Evolutionary conservation across 1,140 invertebrate species (phyloP).

Genomic region (Akabosia matsudoensis): DNA sequence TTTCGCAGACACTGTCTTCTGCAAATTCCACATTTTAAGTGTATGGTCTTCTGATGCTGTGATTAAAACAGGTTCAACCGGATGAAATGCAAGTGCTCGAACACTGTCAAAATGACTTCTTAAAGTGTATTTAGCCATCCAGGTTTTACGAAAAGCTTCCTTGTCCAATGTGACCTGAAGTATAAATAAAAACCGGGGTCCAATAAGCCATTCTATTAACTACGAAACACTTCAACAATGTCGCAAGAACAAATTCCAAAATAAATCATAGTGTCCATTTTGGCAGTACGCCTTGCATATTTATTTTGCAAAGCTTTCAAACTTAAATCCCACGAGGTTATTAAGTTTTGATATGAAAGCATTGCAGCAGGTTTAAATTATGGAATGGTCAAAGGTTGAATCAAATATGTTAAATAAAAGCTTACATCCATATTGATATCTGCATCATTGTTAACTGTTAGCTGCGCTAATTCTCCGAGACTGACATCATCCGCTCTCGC

Average conservation of each 20-base stretch:
- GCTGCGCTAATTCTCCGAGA: slow-evolving; percentile 89
- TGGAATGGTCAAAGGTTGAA: too few relatives aligned
- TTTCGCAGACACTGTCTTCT: slow-evolving; percentile 94
- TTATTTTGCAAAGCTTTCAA: neutral
- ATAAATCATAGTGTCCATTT: neutral
- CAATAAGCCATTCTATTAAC: neutral
- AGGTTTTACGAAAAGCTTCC: slow-evolving; percentile 92
- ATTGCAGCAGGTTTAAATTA: too few relatives aligned
- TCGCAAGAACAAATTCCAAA: slow-evolving; percentile 28
- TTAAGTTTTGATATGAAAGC: too few relatives aligned
- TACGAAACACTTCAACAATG: neutral
- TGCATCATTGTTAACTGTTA: slow-evolving; percentile 94
- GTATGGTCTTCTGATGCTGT: slow-evolving; percentile 99
- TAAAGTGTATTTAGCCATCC: slow-evolving; percentile 96
- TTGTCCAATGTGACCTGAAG: slow-evolving; percentile 73
- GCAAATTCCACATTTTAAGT: slow-evolving; percentile 96
- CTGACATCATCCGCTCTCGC: slow-evolving; percentile 54
- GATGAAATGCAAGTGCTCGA: slow-evolving; percentile 94
- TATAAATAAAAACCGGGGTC: neutral
- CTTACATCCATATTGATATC: slow-evolving; percentile 68
- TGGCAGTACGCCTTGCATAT: slow-evolving; percentile 27
- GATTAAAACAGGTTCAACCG: slow-evolving; percentile 91
- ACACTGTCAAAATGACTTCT: slow-evolving; percentile 94
- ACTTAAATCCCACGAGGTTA: neutral
- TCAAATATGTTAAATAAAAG: too few relatives aligned